Percentiles rank a stretch among this genome's conserved stretches.
phyloP scores from a whole-genome alignment of 2,113 vertebrate genomes.

The Protobothrops flavoviridis region DNA sequence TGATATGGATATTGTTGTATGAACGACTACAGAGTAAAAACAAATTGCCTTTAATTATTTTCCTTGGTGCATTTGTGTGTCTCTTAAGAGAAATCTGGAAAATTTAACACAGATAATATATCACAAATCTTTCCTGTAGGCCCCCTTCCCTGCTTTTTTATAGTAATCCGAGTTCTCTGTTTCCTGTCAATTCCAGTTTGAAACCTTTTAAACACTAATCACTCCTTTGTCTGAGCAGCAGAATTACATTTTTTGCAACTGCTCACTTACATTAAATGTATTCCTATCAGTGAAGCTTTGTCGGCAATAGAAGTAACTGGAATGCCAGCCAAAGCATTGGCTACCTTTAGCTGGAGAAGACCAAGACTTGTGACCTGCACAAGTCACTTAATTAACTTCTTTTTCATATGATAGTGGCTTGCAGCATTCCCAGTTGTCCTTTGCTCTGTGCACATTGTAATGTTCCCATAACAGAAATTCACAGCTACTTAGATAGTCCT shows the following conservation, averaged over 20 bases:
- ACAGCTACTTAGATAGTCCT: neutral
- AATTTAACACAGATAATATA: neutral
- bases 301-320: neutral
- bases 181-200: neutral
- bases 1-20: neutral
- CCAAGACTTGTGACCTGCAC: neutral
- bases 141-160: neutral
- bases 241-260: neutral
- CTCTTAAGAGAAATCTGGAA: neutral
- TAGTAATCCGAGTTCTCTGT: neutral
- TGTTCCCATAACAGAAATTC: neutral
- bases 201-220: neutral
- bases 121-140: neutral
- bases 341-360: neutral
- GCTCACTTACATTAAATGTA: neutral
- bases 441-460: neutral
- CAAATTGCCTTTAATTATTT: conserved; percentile 8
- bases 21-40: neutral
- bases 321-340: neutral
- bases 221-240: neutral
- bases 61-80: neutral
- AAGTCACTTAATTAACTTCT: neutral
- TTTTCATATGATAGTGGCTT: neutral
- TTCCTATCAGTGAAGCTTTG: neutral
- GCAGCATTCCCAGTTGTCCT: neutral